A percentile compares a stretch with the other conserved stretches of the same genome.
Evolutionary conservation across 2,888 invertebrate species (phyloP).

Genomic region (Aphodius granarius): DNA sequence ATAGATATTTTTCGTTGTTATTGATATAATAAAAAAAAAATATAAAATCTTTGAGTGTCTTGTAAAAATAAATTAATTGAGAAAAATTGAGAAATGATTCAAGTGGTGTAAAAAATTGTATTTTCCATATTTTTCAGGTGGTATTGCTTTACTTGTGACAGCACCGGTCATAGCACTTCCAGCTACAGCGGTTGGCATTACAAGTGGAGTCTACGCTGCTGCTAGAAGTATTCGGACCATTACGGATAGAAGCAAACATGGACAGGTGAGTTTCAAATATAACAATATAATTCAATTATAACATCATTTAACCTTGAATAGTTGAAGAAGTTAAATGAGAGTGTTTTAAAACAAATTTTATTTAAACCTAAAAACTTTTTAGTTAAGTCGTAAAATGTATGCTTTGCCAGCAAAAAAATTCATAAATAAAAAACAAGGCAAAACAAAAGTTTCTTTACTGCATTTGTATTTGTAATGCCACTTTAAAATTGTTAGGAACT

Average conservation of each 20-base stretch:
- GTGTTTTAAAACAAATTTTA: too few species aligned
- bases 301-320: not conserved
- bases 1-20: conserved; percentile 17
- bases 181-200: conserved; percentile 18
- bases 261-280: conserved; percentile 20
- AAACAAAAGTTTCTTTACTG: too few species aligned
- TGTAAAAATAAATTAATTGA: not conserved
- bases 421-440: too few species aligned
- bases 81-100: not conserved
- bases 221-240: conserved; percentile 25
- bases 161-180: conserved; percentile 21
- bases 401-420: too few species aligned
- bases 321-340: not conserved
- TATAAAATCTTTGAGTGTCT: too few species aligned
- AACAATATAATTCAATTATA: not conserved
- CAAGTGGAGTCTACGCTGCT: conserved; percentile 21
- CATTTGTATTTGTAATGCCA: too few species aligned
- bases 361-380: too few species aligned
- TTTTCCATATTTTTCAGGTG: too few species aligned
- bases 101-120: too few species aligned
- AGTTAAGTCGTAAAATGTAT: too few species aligned
- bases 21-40: not conserved
- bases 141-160: conserved; percentile 17
- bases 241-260: conserved; percentile 23
- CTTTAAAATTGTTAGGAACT: conserved; percentile 37